Evolutionary conservation across 1,140 invertebrate genomes (phyloP).

Genomic region (Plutomurus gul): DNA sequence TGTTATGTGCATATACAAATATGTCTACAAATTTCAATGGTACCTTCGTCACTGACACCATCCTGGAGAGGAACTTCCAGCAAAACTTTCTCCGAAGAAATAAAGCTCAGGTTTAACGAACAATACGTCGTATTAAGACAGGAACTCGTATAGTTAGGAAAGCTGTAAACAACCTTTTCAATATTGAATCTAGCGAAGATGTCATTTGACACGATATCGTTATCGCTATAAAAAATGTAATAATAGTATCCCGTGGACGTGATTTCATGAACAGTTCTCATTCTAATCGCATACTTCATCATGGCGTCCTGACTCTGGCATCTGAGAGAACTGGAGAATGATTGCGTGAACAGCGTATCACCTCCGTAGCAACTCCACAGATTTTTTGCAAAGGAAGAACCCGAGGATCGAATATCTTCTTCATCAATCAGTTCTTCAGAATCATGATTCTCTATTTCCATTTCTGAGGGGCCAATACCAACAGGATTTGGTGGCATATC

Average conservation of each 20-base stretch:
- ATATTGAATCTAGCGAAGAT: constrained; percentile 82
- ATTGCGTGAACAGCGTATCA: constrained; percentile 69
- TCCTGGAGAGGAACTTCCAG: constrained; percentile 79
- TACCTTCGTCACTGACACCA: constrained; percentile 72
- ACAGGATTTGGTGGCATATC: constrained; percentile 54
- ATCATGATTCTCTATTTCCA: constrained; percentile 32
- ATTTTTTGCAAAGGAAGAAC: constrained; percentile 53
- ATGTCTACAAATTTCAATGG: too few species aligned
- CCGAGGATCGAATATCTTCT: constrained; percentile 52
- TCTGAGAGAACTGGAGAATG: constrained; percentile 68
- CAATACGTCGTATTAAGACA: constrained; percentile 78
- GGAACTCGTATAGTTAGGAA: constrained; percentile 70
- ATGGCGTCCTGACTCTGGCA: constrained; percentile 71
- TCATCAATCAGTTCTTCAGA: constrained; percentile 57
- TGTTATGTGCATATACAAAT: too few species aligned
- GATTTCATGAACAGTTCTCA: constrained; percentile 70
- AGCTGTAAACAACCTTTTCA: constrained; percentile 78
- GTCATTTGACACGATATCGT: constrained; percentile 75
- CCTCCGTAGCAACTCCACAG: constrained; percentile 71
- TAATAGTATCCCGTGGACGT: constrained; percentile 78
- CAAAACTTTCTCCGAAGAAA: constrained; percentile 74
- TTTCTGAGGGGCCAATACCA: constrained; percentile 61
- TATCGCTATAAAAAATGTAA: constrained; percentile 84
- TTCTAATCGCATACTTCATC: constrained; percentile 64
- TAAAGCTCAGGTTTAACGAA: constrained; percentile 69